Evolutionary conservation across 2,113 vertebrate genomes (phyloP).

Genomic region (Dipodomys spectabilis): DNA sequence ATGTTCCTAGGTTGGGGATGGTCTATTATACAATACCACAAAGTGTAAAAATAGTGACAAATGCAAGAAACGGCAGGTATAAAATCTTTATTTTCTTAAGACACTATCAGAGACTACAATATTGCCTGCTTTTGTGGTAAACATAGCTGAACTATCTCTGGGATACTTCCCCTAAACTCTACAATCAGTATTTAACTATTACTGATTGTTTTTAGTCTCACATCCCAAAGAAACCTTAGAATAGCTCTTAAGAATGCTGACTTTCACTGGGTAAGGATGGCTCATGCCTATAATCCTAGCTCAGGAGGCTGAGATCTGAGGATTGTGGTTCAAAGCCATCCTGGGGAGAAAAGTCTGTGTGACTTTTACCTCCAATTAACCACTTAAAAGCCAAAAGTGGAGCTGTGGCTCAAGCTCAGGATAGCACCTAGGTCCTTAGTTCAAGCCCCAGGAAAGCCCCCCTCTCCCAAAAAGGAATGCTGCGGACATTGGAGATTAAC

Average conservation of each 20-base stretch:
- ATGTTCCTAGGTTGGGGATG: constrained; percentile 41
- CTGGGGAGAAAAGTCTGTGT: too few species aligned
- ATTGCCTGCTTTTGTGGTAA: constrained; percentile 46
- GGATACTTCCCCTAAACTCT: constrained; percentile 50
- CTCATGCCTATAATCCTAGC: too few species aligned
- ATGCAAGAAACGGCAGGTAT: constrained; percentile 14
- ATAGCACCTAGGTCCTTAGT: too few species aligned
- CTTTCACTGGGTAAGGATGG: background rate
- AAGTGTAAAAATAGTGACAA: constrained; percentile 62
- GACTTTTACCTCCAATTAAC: too few species aligned
- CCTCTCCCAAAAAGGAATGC: too few species aligned
- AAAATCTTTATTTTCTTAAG: constrained; percentile 54
- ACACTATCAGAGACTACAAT: constrained; percentile 36
- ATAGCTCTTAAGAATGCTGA: constrained; percentile 50
- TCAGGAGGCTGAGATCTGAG: too few species aligned
- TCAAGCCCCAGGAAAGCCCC: too few species aligned
- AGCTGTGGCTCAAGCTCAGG: too few species aligned
- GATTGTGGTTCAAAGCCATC: too few species aligned
- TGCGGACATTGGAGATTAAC: constrained; percentile 3
- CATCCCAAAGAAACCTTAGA: constrained; percentile 34
- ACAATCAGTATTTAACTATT: constrained; percentile 57
- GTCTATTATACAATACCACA: constrained; percentile 42
- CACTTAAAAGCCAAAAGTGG: too few species aligned
- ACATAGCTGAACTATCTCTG: constrained; percentile 23
- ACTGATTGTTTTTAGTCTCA: constrained; percentile 41